Conservation (phyloP, 2,888 invertebrate genomes). For the Lordiphosa andalusiaca region DNA sequence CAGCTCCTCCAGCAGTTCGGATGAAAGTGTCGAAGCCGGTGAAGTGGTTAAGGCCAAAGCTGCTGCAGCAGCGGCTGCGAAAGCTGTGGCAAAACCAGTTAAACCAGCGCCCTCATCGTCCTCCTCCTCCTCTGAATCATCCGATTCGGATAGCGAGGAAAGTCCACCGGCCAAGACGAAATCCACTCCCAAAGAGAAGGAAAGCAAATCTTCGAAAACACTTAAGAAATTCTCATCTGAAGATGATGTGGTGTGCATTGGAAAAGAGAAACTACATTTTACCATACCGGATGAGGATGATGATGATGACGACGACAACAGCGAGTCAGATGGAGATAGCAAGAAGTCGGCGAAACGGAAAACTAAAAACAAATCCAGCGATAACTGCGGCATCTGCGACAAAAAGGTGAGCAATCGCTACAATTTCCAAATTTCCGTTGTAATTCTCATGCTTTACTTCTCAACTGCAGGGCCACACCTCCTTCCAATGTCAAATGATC, state of each 20-base stretch:
- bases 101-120: neutral
- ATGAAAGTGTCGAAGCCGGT: conserved; percentile 43
- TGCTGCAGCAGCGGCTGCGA: conserved; percentile 11
- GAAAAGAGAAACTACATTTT: conserved; percentile 56
- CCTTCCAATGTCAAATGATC: conserved; percentile 76
- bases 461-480: conserved; percentile 65
- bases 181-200: conserved; percentile 19
- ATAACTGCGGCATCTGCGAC: conserved; percentile 72
- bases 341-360: conserved; percentile 24
- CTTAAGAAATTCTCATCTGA: conserved; percentile 35
- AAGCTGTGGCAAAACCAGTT: neutral
- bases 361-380: conserved; percentile 10
- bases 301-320: conserved; percentile 18
- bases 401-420: conserved; percentile 54
- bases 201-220: conserved; percentile 28
- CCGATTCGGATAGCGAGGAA: conserved; percentile 37
- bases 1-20: conserved; percentile 46
- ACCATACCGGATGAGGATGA: conserved; percentile 67
- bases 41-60: conserved; percentile 28
- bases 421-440: too few species aligned
- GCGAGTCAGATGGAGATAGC: conserved; percentile 5
- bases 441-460: neutral
- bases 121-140: conserved; percentile 40
- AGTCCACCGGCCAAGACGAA: conserved; percentile 26
- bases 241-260: conserved; percentile 78